A percentile compares a stretch with the other conserved stretches of the same genome.
Evolutionary conservation across 2,888 invertebrate species (phyloP).

Genomic region (Orthosia incerta): DNA sequence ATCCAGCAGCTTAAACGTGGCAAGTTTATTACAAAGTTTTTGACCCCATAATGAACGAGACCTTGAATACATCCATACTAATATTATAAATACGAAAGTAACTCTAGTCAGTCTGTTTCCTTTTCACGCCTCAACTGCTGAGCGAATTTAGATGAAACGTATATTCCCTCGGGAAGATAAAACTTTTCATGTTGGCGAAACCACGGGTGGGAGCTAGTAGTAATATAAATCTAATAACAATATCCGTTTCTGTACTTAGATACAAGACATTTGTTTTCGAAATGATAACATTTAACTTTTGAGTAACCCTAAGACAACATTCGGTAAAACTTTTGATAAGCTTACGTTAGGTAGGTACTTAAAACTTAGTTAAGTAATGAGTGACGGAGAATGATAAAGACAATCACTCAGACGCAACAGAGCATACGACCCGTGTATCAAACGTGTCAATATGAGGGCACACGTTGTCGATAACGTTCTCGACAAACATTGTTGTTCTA

Average conservation of each 20-base stretch:
- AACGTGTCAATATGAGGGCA: conserved; percentile 66
- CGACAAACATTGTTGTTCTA: conserved; percentile 70
- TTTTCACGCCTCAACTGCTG: too few species aligned
- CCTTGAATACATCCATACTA: conserved; percentile 17
- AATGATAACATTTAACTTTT: conserved; percentile 30
- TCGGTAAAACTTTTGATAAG: conserved; percentile 36
- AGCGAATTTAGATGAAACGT: too few species aligned
- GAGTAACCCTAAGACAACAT: conserved; percentile 14
- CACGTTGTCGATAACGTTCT: conserved; percentile 60
- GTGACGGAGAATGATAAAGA: conserved; percentile 56
- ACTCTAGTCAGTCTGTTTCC: too few species aligned
- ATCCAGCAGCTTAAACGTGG: not conserved
- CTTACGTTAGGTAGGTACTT: conserved; percentile 10
- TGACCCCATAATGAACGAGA: conserved; percentile 28
- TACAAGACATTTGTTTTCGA: conserved; percentile 22
- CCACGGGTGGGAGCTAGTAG: not conserved
- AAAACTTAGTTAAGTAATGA: conserved; percentile 8
- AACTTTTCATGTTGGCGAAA: too few species aligned
- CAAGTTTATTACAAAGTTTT: conserved; percentile 18
- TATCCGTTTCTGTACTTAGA: conserved; percentile 10
- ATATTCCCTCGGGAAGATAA: too few species aligned
- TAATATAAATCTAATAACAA: not conserved
- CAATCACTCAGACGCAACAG: conserved; percentile 56
- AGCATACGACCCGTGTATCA: conserved; percentile 61
- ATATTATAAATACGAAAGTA: too few species aligned